Evolutionary conservation across 1,140 invertebrate species (phyloP), one percentile per base, ranked within the genome.

Genomic region (Eupristina koningsbergeri): DNA sequence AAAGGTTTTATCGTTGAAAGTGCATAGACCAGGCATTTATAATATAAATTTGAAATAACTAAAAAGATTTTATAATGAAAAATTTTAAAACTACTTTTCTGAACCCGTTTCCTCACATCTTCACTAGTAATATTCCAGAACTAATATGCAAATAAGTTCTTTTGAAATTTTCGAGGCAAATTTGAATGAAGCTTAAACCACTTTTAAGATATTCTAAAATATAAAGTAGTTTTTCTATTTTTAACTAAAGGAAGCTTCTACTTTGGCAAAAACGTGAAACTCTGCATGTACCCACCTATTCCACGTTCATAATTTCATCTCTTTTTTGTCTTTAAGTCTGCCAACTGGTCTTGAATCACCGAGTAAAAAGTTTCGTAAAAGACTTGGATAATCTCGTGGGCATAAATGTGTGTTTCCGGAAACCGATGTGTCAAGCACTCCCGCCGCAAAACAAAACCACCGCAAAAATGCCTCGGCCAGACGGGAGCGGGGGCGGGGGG

Each of bases 401-500:
- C 22, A 58, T 26, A 58, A 58, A 26, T 58, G 1, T 58, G 53
- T 26, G 26, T 58, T 58, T 58, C 22, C 53, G 53, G 53, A 58
- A 58, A 53, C 2, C 6, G 6, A 26, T 58, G 22, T 26, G 9
- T 26, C 2, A 58, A 58, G 26, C 9, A 58, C 26, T 1, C 53
- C 26, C 22, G 3, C 5, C 5, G 26, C n/a, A 58, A 58, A 58
- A 15, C 47, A 50, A 58, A 58, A 58, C 26, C 13, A 58, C 53
- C 9, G 13, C 22, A 58, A 53, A 19, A n/a, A n/a, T n/a, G n/a
- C n/a, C n/a, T n/a, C 50, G 15, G 26, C 26, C 26, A 26, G 26
- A 6, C 0, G 13, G 1, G 7, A 58, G 1, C 2, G 7, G 13
- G 3, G 3, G 0, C 26, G 5, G 3, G 22, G 3, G 22, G 26